Evolutionary conservation across 2,888 invertebrate species (phyloP).

Genomic region (Scaptomyza caliginosa): DNA sequence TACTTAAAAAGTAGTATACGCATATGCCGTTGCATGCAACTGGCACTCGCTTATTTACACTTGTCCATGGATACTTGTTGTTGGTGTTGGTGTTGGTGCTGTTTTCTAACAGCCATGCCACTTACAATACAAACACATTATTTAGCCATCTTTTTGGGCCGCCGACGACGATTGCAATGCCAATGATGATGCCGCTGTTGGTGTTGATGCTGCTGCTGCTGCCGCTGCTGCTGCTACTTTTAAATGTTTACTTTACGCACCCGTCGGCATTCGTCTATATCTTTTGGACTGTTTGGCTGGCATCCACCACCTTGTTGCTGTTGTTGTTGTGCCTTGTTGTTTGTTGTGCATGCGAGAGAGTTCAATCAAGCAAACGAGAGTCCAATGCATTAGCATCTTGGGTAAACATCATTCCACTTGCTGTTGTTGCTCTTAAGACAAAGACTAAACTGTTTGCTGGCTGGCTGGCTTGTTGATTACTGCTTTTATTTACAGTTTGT

Average conservation of each 20-base stretch:
- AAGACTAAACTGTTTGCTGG: constrained; percentile 41
- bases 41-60: constrained; percentile 64
- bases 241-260: constrained; percentile 81
- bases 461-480: constrained; percentile 2
- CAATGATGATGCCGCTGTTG: constrained; percentile 22
- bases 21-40: constrained; percentile 33
- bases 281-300: constrained; percentile 22
- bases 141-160: constrained; percentile 79
- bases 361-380: constrained; percentile 56
- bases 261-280: constrained; percentile 75
- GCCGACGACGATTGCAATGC: constrained; percentile 39
- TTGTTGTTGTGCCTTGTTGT: constrained; percentile 7
- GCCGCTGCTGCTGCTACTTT: constrained; percentile 35
- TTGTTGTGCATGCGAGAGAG: constrained; percentile 54
- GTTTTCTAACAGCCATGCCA: constrained; percentile 66
- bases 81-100: constrained; percentile 28
- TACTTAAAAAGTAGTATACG: constrained; percentile 1
- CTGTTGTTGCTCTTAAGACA: constrained; percentile 66
- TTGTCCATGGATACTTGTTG: constrained; percentile 34
- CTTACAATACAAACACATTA: constrained; percentile 78
- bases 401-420: constrained; percentile 60
- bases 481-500: constrained; percentile 49
- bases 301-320: constrained; percentile 6
- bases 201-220: constrained; percentile 7
- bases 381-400: constrained; percentile 73